Evolutionary conservation across 2,113 vertebrate genomes (phyloP), one percentile per base, ranked within the genome.

Genomic region (Jacana jacana): DNA sequence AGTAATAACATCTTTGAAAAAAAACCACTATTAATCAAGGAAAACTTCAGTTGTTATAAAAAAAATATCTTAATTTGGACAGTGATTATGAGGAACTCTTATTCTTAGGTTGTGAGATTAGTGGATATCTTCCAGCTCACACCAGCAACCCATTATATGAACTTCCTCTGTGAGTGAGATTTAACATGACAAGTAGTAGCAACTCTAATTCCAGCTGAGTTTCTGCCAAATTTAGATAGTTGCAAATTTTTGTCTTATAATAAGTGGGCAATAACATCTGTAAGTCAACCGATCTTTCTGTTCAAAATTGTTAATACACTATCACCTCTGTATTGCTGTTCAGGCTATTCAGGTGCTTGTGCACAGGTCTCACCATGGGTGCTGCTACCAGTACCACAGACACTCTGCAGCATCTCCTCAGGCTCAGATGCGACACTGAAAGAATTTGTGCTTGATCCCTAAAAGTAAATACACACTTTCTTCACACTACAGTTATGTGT

Each of bases 401-500:
- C 17, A 12, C 3, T 4, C 48, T 54, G 51, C 24, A 60, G 5
- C 44, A n/a, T 22, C 10, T 44, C 17, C 16, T 54, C 51, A 68
- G 44, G 28, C 24, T 69, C 75, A 58, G 46, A 13, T 13, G 11
- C 8, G 51, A 33, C 17, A n/a, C 23, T 25, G 22, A 48, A 77
- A 37, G 64, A 46, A 39, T 18, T 37, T 4, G 5, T 9, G 6
- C 20, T 52, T 54, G 51, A 70, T 63, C 65, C 37, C 25, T 31
- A 33, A 13, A 70, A 49, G 17, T 22, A 57, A 28, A 33, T 3
- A 25, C 42, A 10, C 24, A 25, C 24, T 33, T 61, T 48, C 27
- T 40, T 37, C 68, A 54, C 4, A 1, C 28, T 48, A 3, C 49
- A 4, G 0, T 6, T 9, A 5, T 2, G 61, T 19, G 3, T 71